A percentile compares a stretch with the other conserved stretches of the same genome.
These are phyloP conservation scores for Dicranocentrus wangi DNA, from an alignment of 2,888 invertebrate genomes.

Conservation along the genomic window DNA sequence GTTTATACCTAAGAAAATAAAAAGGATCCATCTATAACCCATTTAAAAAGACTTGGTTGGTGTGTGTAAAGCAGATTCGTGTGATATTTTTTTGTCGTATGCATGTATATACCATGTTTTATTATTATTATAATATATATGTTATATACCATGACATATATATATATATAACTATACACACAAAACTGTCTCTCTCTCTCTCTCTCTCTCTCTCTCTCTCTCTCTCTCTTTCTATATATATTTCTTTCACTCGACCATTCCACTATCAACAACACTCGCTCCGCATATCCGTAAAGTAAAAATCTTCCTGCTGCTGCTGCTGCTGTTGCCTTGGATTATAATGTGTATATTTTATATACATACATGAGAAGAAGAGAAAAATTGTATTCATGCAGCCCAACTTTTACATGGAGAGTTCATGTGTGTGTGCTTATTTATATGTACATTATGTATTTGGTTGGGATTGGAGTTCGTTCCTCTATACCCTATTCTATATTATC, in stretches of 20 bases:
- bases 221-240: conserved; percentile 27
- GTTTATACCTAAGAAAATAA: conserved; percentile 43
- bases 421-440: background rate
- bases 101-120: conserved; percentile 32
- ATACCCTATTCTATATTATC: background rate
- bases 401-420: conserved; percentile 35
- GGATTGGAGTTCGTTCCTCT: too few species aligned
- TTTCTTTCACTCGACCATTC: conserved; percentile 58
- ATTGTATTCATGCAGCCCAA: conserved; percentile 24
- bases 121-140: conserved; percentile 45
- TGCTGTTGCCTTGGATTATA: background rate
- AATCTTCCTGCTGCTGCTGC: conserved; percentile 47
- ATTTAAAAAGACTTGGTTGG: conserved; percentile 35
- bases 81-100: conserved; percentile 19
- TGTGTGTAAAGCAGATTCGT: conserved; percentile 42
- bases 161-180: conserved; percentile 10
- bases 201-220: conserved; percentile 31
- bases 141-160: conserved; percentile 52
- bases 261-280: conserved; percentile 28
- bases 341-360: conserved; percentile 8
- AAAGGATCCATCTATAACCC: conserved; percentile 40
- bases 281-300: conserved; percentile 49
- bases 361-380: background rate
- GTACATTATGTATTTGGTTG: too few species aligned
- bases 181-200: conserved; percentile 30